phyloP scores from a whole-genome alignment of 23 tunicate species.

The Diplosoma virens region DNA sequence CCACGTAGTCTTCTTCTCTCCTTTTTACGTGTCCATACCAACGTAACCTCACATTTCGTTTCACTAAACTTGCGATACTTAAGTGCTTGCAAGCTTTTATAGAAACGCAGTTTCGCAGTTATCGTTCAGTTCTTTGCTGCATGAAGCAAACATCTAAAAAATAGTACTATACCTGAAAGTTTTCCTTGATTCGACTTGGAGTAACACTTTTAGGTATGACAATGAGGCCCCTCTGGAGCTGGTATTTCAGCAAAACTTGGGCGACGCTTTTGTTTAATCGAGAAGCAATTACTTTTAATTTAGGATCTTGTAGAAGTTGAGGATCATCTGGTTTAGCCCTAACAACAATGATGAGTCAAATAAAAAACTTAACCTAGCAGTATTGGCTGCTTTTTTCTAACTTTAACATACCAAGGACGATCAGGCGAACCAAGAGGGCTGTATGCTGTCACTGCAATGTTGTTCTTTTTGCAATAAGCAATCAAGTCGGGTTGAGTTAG shows the following conservation, averaged over 20 bases:
- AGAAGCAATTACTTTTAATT: slow-evolving; percentile 49
- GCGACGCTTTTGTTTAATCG: slow-evolving; percentile 49
- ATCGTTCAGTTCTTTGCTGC: no score
- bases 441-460: slow-evolving; percentile 77
- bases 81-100: no score
- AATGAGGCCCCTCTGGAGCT: slow-evolving; percentile 59
- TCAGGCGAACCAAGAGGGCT: slow-evolving; percentile 65
- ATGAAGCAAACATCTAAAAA: no score
- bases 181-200: slow-evolving; percentile 58
- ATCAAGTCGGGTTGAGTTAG: slow-evolving; percentile 48
- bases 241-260: slow-evolving; percentile 67
- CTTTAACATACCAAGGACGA: slow-evolving; percentile 83
- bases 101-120: no score
- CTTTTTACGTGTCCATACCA: no score
- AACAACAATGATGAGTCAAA: neutral
- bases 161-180: slow-evolving; percentile 22
- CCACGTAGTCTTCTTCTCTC: no score
- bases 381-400: neutral
- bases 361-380: neutral
- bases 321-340: slow-evolving; percentile 46
- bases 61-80: no score
- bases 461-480: slow-evolving; percentile 45
- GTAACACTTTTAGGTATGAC: slow-evolving; percentile 78
- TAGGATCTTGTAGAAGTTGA: slow-evolving; percentile 71
- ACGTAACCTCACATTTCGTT: no score